Evolutionary conservation across 2,797 vertebrate species (phyloP).

Genomic region (Micrastur ruficollis): DNA sequence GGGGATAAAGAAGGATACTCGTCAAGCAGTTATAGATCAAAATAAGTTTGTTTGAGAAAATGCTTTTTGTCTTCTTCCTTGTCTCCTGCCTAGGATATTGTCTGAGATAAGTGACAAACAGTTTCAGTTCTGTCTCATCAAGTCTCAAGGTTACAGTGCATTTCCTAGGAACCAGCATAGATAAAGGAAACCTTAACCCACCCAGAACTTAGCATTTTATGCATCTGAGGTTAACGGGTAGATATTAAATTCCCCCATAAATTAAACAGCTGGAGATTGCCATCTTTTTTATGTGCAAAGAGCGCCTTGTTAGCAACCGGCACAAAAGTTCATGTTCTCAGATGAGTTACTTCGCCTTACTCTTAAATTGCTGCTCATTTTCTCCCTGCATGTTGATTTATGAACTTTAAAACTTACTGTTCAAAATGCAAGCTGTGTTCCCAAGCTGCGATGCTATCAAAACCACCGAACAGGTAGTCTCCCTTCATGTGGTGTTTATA

Average conservation of each 20-base stretch:
- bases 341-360: not conserved
- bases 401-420: not conserved
- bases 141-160: not conserved
- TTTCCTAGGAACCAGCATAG: not conserved
- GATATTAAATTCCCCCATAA: slow-evolving; percentile 8
- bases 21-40: not conserved
- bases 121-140: not conserved
- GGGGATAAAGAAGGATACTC: not conserved
- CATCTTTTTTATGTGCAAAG: not conserved
- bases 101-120: not conserved
- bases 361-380: not conserved
- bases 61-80: not conserved
- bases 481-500: not conserved
- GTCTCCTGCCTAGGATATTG: not conserved
- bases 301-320: slow-evolving; percentile 33
- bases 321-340: slow-evolving; percentile 23
- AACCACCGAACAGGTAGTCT: not conserved
- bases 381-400: not conserved
- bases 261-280: slow-evolving; percentile 28
- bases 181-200: not conserved
- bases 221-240: not conserved
- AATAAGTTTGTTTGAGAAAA: not conserved
- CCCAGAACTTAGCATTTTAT: not conserved
- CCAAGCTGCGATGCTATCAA: not conserved
- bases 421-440: not conserved